Percentiles rank a stretch among this genome's conserved stretches.
Conservation (phyloP, 2,113 vertebrate species). For the Copsychus sechellarum region DNA sequence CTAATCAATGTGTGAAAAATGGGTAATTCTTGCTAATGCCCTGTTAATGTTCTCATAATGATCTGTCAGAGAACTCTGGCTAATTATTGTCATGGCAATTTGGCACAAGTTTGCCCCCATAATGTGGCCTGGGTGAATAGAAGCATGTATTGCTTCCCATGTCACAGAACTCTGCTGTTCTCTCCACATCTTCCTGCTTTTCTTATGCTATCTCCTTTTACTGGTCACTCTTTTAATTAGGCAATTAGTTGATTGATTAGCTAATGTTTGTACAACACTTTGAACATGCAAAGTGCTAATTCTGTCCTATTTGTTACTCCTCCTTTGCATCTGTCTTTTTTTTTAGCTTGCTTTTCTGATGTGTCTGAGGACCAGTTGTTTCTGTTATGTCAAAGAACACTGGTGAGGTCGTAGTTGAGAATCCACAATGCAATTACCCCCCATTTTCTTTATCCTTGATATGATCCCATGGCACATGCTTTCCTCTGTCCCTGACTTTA, state of each 20-base stretch:
- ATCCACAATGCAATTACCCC: not conserved
- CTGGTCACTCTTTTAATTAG: conserved; percentile 32
- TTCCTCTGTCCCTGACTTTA: not conserved
- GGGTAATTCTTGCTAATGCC: conserved; percentile 77
- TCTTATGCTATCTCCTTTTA: not conserved
- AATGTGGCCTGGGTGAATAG: conserved; percentile 25
- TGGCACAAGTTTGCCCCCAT: conserved; percentile 67
- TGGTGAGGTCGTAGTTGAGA: not conserved
- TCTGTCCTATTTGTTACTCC: not conserved
- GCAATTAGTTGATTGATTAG: conserved; percentile 59
- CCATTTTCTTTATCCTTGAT: not conserved
- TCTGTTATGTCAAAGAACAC: not conserved
- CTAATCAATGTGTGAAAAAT: conserved; percentile 83
- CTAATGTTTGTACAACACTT: conserved; percentile 43
- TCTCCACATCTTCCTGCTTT: not conserved
- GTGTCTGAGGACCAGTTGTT: not conserved
- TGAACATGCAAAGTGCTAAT: conserved; percentile 2
- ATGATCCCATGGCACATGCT: fast-evolving
- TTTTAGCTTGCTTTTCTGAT: not conserved
- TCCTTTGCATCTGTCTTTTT: not conserved
- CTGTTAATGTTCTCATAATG: conserved; percentile 81
- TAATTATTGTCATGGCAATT: conserved; percentile 78
- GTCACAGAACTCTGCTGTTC: not conserved
- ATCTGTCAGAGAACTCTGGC: conserved; percentile 75
- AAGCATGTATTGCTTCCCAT: not conserved